Conservation (phyloP, 2,888 invertebrate species). For the Pandemis heparana region DNA sequence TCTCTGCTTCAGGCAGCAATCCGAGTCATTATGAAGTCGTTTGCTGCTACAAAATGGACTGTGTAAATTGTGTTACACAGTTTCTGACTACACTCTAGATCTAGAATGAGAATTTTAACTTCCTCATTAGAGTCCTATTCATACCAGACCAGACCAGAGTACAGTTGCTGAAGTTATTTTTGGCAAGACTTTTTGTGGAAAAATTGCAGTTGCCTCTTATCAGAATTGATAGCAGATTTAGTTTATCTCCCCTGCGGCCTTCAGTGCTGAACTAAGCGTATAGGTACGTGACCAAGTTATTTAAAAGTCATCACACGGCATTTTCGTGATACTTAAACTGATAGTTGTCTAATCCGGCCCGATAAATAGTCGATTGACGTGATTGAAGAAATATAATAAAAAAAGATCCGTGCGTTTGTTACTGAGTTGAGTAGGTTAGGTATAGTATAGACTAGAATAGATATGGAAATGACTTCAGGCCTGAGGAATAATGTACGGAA, state of each 20-base stretch:
- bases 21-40: conserved; percentile 28
- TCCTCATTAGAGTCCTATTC: conserved; percentile 5
- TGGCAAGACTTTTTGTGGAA: background rate
- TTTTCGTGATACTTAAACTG: conserved; percentile 43
- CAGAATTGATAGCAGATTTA: conserved; percentile 35
- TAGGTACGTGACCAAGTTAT: conserved; percentile 59
- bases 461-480: background rate
- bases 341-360: conserved; percentile 52
- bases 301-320: conserved; percentile 50
- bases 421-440: too few species aligned
- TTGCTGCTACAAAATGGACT: conserved; percentile 28
- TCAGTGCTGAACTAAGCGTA: conserved; percentile 40
- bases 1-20: background rate
- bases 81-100: conserved; percentile 9
- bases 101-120: conserved; percentile 6
- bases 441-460: background rate
- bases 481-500: background rate
- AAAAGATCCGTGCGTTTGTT: conserved; percentile 1
- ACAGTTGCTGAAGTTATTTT: background rate
- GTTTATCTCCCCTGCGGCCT: conserved; percentile 46
- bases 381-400: conserved; percentile 25
- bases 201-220: conserved; percentile 25
- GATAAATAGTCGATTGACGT: conserved; percentile 53
- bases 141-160: background rate
- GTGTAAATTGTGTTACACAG: conserved; percentile 34